A percentile compares a stretch with the other conserved stretches of the same genome.
Conservation (phyloP, 2,888 invertebrate species). For the Ichneumoninae sp. region DNA sequence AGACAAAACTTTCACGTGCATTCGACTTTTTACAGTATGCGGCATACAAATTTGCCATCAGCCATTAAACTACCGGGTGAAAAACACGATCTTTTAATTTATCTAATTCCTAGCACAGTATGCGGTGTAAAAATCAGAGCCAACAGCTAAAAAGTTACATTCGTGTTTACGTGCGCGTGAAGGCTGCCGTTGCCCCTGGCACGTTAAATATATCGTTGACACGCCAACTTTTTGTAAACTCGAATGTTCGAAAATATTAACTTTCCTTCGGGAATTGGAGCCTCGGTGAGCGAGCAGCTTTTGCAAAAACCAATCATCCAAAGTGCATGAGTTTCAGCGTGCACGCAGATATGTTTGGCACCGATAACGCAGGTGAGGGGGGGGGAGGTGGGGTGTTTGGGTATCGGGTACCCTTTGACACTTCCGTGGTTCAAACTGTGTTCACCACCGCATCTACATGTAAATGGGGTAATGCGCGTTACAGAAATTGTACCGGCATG, state of each 20-base stretch:
- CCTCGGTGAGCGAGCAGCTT: constrained; percentile 33
- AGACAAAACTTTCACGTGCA: too few relatives aligned
- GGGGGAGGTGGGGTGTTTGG: not conserved
- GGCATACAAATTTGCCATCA: too few relatives aligned
- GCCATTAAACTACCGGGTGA: not conserved
- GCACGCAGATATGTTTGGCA: constrained; percentile 52
- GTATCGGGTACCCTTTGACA: constrained; percentile 33
- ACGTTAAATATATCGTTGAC: not conserved
- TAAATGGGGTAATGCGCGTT: constrained; percentile 74
- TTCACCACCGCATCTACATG: constrained; percentile 73
- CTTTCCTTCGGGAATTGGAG: constrained; percentile 50
- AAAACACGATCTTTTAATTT: not conserved
- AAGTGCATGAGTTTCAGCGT: constrained; percentile 53
- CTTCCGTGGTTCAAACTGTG: constrained; percentile 44
- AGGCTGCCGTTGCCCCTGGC: not conserved
- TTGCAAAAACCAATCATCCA: constrained; percentile 63
- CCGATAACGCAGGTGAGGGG: constrained; percentile 49
- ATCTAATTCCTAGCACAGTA: not conserved
- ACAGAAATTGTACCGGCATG: constrained; percentile 69
- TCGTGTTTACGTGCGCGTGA: not conserved
- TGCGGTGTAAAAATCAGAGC: not conserved
- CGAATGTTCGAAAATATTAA: constrained; percentile 28
- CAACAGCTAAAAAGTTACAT: not conserved
- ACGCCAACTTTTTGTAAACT: not conserved
- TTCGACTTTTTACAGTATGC: too few relatives aligned